Evolutionary conservation across 1,140 invertebrate genomes (phyloP), one percentile per base, ranked within the genome.

Genomic region (Harlomillsia oculata): DNA sequence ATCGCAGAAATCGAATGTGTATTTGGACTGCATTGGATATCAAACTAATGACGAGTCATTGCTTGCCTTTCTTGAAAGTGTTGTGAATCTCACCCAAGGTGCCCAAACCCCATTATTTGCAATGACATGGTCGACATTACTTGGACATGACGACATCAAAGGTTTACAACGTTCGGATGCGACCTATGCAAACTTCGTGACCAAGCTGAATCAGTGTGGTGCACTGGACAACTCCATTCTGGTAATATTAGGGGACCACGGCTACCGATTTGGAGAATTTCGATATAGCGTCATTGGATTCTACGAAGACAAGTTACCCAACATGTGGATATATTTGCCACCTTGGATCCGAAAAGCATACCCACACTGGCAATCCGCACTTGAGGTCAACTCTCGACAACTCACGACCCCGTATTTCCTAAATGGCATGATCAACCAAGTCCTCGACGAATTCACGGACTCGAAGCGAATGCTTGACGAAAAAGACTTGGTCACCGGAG

Each of bases 301-400:
- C 30, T 55, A 32, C n/a, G 53, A 55, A 23, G 53, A 55, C 20
- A 55, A 48, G 21, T 36, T 55, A 18, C 53, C 53, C 6, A 46
- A 36, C 20, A 28, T 55, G 8, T 55, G 30, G 29, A 18, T 55
- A 9, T 29, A 39, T 18, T 11, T 55, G 6, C 43, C 30, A 23
- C 8, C 6, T 0, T 23, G 14, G 8, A 18, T 55, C 3, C 14
- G 26, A 0, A 11, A 28, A 5, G 39, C 3, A 21, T 30, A 13
- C 6, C 44, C 53, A 1, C 21, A 46, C 1, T 44, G 39, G 53
- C 11, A 45, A 45, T 16, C 5, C 8, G 9, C 18, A 26, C 23
- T 28, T 13, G 8, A 3, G 14, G 21, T 26, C 16, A 43, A 20
- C 21, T 9, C 18, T n/a, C n/a, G n/a, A n/a, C n/a, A n/a, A n/a